Conservation (phyloP, 2,888 invertebrate species). For the Laspeyria flexula region DNA sequence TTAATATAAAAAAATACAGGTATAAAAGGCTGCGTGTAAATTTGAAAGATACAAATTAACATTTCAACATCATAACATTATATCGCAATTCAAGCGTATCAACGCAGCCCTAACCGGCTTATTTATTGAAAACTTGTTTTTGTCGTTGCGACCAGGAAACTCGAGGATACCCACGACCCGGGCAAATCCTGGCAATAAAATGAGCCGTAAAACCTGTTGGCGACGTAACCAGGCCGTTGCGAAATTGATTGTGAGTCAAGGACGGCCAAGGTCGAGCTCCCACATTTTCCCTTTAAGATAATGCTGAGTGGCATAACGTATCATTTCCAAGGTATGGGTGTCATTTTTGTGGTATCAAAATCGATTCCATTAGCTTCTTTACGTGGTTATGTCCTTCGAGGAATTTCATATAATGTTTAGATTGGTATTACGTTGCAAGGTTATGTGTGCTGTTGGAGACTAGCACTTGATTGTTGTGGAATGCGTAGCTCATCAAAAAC, state of each 20-base stretch:
- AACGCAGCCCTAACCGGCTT: slow-evolving; percentile 33
- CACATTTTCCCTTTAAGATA: slow-evolving; percentile 38
- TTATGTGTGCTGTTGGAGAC: neutral
- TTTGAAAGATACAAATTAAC: neutral
- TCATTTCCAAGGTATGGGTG: neutral
- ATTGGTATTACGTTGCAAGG: neutral
- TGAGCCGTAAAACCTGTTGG: slow-evolving; percentile 72
- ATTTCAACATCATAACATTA: slow-evolving; percentile 23
- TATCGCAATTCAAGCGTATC: slow-evolving; percentile 25
- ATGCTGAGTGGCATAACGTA: slow-evolving; percentile 18
- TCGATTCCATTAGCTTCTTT: slow-evolving; percentile 21
- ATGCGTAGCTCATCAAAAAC: no score
- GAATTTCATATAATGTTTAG: slow-evolving; percentile 3
- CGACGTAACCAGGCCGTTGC: slow-evolving; percentile 49
- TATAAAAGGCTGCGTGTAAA: no score
- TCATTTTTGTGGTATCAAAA: slow-evolving; percentile 26
- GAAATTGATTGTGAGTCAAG: slow-evolving; percentile 64
- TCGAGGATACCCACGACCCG: slow-evolving; percentile 48
- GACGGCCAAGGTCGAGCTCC: slow-evolving; percentile 62
- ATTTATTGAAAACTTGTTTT: slow-evolving; percentile 71
- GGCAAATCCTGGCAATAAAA: slow-evolving; percentile 64
- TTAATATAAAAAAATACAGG: no score
- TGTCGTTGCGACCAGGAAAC: slow-evolving; percentile 50
- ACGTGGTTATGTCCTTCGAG: slow-evolving; percentile 5
- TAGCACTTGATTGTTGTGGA: neutral